These are phyloP conservation scores for Drosophila seguyi DNA, from an alignment of 1,140 invertebrate genomes.

Conservation along the genomic window DNA sequence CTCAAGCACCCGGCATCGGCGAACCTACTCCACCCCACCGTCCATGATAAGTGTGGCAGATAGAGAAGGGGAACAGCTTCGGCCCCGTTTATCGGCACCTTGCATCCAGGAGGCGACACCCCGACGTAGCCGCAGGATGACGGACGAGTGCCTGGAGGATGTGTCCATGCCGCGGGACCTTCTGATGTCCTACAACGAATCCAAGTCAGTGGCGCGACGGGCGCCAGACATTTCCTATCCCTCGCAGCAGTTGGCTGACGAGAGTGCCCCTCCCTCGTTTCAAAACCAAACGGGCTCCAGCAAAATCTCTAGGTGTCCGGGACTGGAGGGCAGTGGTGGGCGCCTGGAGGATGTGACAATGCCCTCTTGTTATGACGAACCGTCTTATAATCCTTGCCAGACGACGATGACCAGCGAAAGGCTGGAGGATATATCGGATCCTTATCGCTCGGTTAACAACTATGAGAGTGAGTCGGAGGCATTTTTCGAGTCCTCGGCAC, in stretches of 20 bases:
- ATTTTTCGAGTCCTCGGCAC: neutral
- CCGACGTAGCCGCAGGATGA: slow-evolving; percentile 1
- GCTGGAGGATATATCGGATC: slow-evolving; percentile 17
- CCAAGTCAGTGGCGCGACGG: neutral
- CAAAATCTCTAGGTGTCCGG: neutral
- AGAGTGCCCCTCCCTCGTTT: slow-evolving; percentile 28
- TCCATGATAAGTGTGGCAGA: slow-evolving; percentile 7
- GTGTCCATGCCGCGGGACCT: slow-evolving; percentile 23
- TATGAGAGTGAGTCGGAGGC: neutral
- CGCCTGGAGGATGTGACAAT: slow-evolving; percentile 35
- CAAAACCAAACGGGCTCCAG: neutral
- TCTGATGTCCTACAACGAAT: neutral
- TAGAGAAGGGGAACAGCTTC: neutral
- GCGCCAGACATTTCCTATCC: slow-evolving; percentile 21
- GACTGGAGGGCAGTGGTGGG: neutral
- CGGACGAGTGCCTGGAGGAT: slow-evolving; percentile 29
- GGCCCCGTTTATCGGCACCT: neutral
- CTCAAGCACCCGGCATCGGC: neutral
- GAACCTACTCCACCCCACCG: neutral
- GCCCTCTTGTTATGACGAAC: slow-evolving; percentile 23
- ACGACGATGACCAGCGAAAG: slow-evolving; percentile 24
- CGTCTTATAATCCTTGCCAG: slow-evolving; percentile 1
- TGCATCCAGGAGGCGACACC: slow-evolving; percentile 14
- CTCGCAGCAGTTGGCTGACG: slow-evolving; percentile 13
- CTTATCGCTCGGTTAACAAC: neutral